Conservation (phyloP, 2,113 vertebrate genomes). For the Phylloscopus trochiloides region DNA sequence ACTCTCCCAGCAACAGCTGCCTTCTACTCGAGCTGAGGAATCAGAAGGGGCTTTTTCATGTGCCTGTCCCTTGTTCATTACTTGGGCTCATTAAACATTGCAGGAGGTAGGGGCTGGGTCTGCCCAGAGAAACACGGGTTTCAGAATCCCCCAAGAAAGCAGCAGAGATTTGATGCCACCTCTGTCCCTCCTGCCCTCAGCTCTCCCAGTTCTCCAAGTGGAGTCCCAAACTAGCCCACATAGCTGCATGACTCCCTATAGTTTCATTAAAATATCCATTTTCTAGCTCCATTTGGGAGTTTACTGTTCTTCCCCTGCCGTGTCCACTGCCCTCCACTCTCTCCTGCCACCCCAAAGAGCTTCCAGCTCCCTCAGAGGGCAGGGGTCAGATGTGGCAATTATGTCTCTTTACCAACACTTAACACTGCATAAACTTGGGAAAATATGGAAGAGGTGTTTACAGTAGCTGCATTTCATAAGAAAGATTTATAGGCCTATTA, state of each 20-base stretch:
- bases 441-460: slow-evolving; percentile 64
- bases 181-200: background rate
- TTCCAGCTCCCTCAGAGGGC: background rate
- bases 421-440: slow-evolving; percentile 42
- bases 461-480: slow-evolving; percentile 54
- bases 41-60: fast-evolving
- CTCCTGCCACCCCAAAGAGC: background rate
- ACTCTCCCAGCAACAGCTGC: background rate
- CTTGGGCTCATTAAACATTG: background rate
- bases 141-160: background rate
- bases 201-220: background rate
- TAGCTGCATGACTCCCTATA: background rate
- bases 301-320: background rate
- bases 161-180: background rate
- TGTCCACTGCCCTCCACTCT: background rate
- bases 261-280: background rate
- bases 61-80: fast-evolving
- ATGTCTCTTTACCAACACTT: slow-evolving; percentile 31
- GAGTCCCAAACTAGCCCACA: background rate
- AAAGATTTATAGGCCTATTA: slow-evolving; percentile 67
- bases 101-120: background rate
- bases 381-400: slow-evolving; percentile 19
- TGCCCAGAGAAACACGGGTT: background rate
- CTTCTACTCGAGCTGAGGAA: background rate
- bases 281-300: background rate